Percentiles rank a stretch among this genome's conserved stretches.
Evolutionary conservation across 2,113 vertebrate genomes (phyloP).

Genomic region (Xyrauchen texanus): DNA sequence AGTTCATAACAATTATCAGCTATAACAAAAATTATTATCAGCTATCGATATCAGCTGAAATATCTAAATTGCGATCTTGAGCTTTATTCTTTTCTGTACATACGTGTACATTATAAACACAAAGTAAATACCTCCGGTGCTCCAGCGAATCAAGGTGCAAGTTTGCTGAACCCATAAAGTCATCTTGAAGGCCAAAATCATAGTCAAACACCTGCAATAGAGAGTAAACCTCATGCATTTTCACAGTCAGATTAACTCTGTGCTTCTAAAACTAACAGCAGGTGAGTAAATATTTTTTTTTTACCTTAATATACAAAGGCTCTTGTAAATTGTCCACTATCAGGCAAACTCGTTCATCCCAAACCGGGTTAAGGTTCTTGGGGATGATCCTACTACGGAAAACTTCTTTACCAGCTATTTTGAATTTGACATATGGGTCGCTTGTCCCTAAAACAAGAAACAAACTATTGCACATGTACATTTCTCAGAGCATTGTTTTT

Average conservation of each 20-base stretch:
- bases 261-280: too few relatives aligned
- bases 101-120: too few relatives aligned
- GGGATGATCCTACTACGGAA: conserved; percentile 84
- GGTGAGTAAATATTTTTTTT: neutral
- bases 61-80: too few relatives aligned
- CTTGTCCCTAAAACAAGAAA: conserved; percentile 78
- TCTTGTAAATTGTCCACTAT: conserved; percentile 76
- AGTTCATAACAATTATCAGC: too few relatives aligned
- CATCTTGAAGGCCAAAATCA: conserved; percentile 88
- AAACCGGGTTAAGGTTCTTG: conserved; percentile 86
- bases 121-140: conserved; percentile 72
- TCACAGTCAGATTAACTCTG: too few relatives aligned
- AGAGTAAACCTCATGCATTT: too few relatives aligned
- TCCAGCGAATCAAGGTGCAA: conserved; percentile 79
- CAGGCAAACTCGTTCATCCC: conserved; percentile 80
- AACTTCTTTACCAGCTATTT: conserved; percentile 82
- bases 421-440: conserved; percentile 88
- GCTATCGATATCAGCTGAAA: too few relatives aligned
- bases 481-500: too few relatives aligned
- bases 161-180: conserved; percentile 87
- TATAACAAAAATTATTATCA: too few relatives aligned
- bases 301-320: conserved; percentile 84
- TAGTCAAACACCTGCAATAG: conserved; percentile 84
- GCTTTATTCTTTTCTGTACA: too few relatives aligned
- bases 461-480: neutral